Base-by-base conservation (phyloP, 2,797 vertebrate genomes). In the Prunella strophiata region DNA sequence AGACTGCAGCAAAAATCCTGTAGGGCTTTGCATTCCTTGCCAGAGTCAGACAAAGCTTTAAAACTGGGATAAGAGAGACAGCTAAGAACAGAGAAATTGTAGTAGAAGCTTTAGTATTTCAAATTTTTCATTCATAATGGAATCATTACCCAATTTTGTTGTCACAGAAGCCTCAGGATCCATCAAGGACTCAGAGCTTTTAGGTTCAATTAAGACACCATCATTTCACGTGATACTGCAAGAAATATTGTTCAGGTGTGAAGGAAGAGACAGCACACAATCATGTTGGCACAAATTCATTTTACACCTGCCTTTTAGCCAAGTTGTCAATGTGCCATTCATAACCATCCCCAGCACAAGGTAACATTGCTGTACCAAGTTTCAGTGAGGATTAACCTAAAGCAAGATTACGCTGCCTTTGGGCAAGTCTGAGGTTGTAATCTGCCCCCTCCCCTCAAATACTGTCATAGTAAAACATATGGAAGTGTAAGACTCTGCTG, bases 91-190 rank as follows among this genome's bases (percentile, higher is more conserved):
- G 29, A 77, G 30, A 87, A 82, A 51, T 55, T 57, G 42, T 77
- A 51, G 52, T 29, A 63, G 45, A 82, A 89, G 43, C 36, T 80
- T 75, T 57, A 52, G 32, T 76, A 74, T 87, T 82, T 50, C 32
- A 77, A 59, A 45, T 16, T 85, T 77, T 94, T 87, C 45, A 48
- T 85, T 93, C 42, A 27, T 57, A n/a, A 67, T 40, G 52, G 48
- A 85, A 73, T 91, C 19, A 29, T 75, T 89, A 55, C 51, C 34
- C 55, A 48, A 66, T 86, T 85, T 95, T 90, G 14, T 87, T 93
- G 67, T 71, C 59, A 76, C 22, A 25, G 72, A 75, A 89, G 55
- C 26, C 15, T 70, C 34, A 59, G 50, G 55, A 96, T 85, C 29
- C 40, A 67, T 71, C 51, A 89, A 79, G 36, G 43, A 27, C 36